Base-by-base conservation (phyloP, 2,113 vertebrate species). In the Gila orcuttii region DNA sequence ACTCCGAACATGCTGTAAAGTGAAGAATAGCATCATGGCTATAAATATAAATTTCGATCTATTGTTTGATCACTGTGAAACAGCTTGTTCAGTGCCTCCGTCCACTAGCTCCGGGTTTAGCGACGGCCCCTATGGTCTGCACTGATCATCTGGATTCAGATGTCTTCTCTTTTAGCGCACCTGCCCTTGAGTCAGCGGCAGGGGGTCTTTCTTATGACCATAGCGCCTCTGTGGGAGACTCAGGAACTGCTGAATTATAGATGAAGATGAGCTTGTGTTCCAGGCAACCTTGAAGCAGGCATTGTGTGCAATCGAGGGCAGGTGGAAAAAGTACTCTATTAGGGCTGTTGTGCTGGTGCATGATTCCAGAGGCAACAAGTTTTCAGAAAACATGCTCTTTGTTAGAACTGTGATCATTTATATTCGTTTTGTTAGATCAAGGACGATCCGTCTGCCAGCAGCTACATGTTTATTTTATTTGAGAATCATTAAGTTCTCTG, bases 241-340 rank as follows among this genome's bases (percentile, higher is more conserved):
- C 39, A 47, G 79, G 25, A 71, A 31, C 78, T 31, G 17, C n/a
- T 88, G 87, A 84, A 86, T 90, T 83, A 89, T 90, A 73, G 82
- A 90, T 83, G 55, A 84, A 47, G 52, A 66, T 77, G 84, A 21
- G 39, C 76, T 69, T 23, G 45, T 84, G 71, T 83, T 82, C 76
- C 55, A 80, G 87, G 82, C 81, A 69, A 87, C 85, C 85, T 84
- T 85, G 79, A 60, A 55, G 47, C 79, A 80, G 55, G 64, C 57
- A 57, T 85, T 60, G 68, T 85, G 3, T 71, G 62, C 2, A 33
- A 42, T 21, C 19, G 13, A 52, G 45, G 60, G 60, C 75, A 42
- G 33, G 10, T 31, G n/a, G 52, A 69, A 80, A 69, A 79, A 55
- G 6, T 4, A 19, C 42, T 79, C 28, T 0, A 11, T 60, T 33